A percentile compares a stretch with the other conserved stretches of the same genome.
These are phyloP conservation scores for Nothocercus nigrocapillus DNA, from an alignment of 2,113 vertebrate genomes.

Conservation along the genomic window DNA sequence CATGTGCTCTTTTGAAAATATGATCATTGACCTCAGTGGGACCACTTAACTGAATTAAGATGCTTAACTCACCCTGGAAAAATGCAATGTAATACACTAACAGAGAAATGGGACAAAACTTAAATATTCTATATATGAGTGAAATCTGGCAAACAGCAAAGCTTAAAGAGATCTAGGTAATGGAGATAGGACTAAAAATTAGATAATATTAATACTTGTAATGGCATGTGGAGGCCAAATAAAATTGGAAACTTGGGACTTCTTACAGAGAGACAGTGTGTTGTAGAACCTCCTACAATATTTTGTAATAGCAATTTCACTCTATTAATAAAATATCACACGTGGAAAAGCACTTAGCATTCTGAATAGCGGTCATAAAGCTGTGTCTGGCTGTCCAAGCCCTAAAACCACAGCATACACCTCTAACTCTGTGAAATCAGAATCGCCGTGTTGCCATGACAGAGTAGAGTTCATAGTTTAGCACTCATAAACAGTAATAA, in stretches of 20 bases:
- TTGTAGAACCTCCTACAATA: background rate
- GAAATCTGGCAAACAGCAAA: background rate
- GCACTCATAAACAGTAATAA: background rate
- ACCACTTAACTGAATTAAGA: background rate
- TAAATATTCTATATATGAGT: background rate
- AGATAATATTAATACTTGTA: background rate
- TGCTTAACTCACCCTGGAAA: background rate
- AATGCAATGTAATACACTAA: background rate
- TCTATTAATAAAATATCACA: background rate
- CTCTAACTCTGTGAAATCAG: background rate
- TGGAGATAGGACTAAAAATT: background rate
- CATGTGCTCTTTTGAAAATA: background rate
- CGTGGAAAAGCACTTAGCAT: background rate
- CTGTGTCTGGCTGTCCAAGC: background rate
- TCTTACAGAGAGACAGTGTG: background rate
- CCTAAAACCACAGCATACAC: background rate
- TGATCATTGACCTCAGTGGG: background rate
- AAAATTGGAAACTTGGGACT: background rate
- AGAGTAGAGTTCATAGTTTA: background rate
- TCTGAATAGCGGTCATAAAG: background rate
- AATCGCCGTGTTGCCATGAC: background rate
- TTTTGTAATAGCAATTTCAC: background rate
- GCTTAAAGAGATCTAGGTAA: background rate
- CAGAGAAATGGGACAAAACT: background rate
- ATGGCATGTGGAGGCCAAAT: background rate